Base-by-base conservation (phyloP, 1,140 invertebrate genomes). In the Tribolium castaneum region DNA sequence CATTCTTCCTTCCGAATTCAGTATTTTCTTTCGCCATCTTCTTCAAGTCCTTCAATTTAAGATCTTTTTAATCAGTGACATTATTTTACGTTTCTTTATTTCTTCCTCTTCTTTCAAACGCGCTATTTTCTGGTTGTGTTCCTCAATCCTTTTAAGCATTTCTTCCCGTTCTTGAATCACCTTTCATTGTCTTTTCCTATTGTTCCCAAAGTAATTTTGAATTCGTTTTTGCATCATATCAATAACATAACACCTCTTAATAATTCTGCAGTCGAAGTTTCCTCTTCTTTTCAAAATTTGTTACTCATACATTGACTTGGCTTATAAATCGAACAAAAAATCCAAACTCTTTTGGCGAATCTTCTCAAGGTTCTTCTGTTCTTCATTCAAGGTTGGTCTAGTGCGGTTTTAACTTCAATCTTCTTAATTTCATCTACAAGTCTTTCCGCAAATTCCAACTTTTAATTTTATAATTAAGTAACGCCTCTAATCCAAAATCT, bases 241-340 rank as follows among this genome's bases (percentile, higher is more conserved):
- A 6, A 87, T 54, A 7, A 87, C 83, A n/a, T 84, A n/a, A n/a
- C n/a, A n/a, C n/a, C 78, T 45, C 82, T 73, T 0, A 86, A 35
- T 62, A 87, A 54, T 22, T 77, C 66, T 59, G 84, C 76, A 16
- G 85, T 62, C 3, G 82, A 75, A 6, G 66, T 14, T 72, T 86
- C 76, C 78, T 87, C 86, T 30, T 79, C 39, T 12, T 79, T 45
- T 85, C 86, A 87, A 79, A 89, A 87, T 82, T 88, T 90, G 90
- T 81, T 90, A 89, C 5, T 90, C 86, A 72, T 88, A 90, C 12
- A 90, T 86, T 75, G 86, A 86, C 79, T 88, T 86, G 12, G 89
- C 89, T 85, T 91, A 90, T 0, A 89, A 90, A 80, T 90, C 90
- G 80, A 90, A 90, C 82, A 90, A 86, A 9, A 86, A 84, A 6